These are phyloP conservation scores for Anguilla obscura DNA, from an alignment of 2,797 vertebrate genomes.

Conservation along the genomic window DNA sequence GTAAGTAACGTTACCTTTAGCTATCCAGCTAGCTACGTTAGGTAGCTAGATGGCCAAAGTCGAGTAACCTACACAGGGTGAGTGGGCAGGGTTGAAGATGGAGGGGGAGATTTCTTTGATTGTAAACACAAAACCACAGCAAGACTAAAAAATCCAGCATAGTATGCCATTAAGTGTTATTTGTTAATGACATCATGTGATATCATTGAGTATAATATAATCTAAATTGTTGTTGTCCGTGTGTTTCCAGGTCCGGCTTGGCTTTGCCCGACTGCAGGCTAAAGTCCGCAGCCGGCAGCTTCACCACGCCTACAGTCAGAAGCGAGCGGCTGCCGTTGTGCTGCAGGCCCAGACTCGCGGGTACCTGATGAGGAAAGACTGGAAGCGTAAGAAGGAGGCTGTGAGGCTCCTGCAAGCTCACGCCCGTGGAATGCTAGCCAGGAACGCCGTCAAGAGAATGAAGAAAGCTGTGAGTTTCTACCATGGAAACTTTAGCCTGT, in stretches of 20 bases:
- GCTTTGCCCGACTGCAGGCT: constrained; percentile 81
- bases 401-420: constrained; percentile 74
- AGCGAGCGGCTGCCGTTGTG: constrained; percentile 56
- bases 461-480: constrained; percentile 62
- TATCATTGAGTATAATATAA: not conserved
- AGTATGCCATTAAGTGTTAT: not conserved
- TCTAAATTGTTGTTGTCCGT: constrained; percentile 10
- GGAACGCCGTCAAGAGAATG: constrained; percentile 57
- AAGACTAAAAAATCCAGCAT: too few relatives aligned
- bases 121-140: too few relatives aligned
- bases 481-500: not conserved
- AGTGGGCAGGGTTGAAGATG: too few relatives aligned
- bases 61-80: too few relatives aligned
- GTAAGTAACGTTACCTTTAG: too few relatives aligned
- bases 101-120: too few relatives aligned
- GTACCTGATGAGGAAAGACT: constrained; percentile 67
- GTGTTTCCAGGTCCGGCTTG: constrained; percentile 68
- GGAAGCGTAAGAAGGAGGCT: constrained; percentile 68
- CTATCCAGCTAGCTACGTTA: too few relatives aligned
- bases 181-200: not conserved
- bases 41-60: too few relatives aligned
- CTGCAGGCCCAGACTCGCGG: constrained; percentile 82
- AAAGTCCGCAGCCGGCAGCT: constrained; percentile 67
- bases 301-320: constrained; percentile 58
- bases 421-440: constrained; percentile 75